These are phyloP conservation scores for Seira sanloemensis DNA, from an alignment of 2,888 invertebrate species.

Conservation along the genomic window DNA sequence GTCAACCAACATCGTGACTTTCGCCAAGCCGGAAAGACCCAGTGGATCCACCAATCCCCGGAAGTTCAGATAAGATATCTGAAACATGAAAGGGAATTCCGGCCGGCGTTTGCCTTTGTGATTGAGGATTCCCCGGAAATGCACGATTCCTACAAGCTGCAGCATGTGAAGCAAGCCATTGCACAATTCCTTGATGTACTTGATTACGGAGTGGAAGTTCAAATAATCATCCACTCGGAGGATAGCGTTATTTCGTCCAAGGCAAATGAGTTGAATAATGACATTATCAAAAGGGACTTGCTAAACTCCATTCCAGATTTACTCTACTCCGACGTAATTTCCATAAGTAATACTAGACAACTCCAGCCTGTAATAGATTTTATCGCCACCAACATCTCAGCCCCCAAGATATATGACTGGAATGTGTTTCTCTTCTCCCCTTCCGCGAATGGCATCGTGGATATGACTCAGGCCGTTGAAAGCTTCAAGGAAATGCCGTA, in stretches of 20 bases:
- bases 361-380: neutral
- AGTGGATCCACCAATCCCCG: neutral
- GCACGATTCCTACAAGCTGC: constrained; percentile 20
- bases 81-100: neutral
- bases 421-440: constrained; percentile 21
- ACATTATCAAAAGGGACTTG: constrained; percentile 4
- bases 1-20: constrained; percentile 79
- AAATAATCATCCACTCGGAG: constrained; percentile 8
- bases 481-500: constrained; percentile 22
- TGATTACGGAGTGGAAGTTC: constrained; percentile 2
- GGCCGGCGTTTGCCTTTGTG: constrained; percentile 53
- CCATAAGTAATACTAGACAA: neutral
- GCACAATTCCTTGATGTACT: constrained; percentile 49
- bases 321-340: neutral
- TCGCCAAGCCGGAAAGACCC: constrained; percentile 54
- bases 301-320: constrained; percentile 25
- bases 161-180: constrained; percentile 63
- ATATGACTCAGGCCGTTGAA: constrained; percentile 29
- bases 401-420: neutral
- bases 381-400: neutral
- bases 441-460: neutral
- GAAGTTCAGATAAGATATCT: neutral
- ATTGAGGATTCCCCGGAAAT: constrained; percentile 55
- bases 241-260: neutral
- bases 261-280: neutral